A percentile compares a stretch with the other conserved stretches of the same genome.
Evolutionary conservation across 2,113 vertebrate genomes (phyloP).

Genomic region (Narcine bancroftii): DNA sequence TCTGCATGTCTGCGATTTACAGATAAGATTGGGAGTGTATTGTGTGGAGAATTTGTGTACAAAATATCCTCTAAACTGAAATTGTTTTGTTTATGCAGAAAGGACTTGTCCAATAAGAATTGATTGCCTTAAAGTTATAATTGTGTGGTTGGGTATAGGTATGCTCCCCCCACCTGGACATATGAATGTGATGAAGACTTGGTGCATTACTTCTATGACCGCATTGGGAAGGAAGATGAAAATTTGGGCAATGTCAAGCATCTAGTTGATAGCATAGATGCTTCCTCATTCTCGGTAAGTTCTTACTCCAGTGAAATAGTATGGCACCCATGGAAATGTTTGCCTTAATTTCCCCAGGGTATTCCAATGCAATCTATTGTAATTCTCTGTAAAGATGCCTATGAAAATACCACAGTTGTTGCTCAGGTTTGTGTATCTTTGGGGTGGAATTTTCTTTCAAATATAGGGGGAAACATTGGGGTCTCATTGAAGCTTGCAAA

Average conservation of each 20-base stretch:
- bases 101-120: not conserved
- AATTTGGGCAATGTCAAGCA: constrained; percentile 91
- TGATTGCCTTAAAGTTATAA: not conserved
- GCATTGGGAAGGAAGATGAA: constrained; percentile 90
- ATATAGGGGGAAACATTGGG: no score
- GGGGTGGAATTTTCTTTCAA: not conserved
- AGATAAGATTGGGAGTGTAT: not conserved
- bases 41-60: not conserved
- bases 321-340: not conserved
- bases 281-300: constrained; percentile 80
- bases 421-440: not conserved
- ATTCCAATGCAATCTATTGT: no score
- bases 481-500: no score
- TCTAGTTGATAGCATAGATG: constrained; percentile 90
- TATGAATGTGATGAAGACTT: constrained; percentile 93
- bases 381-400: not conserved
- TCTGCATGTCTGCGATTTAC: not conserved
- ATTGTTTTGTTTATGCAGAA: not conserved
- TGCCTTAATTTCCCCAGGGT: no score
- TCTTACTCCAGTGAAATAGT: not conserved
- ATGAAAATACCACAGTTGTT: not conserved
- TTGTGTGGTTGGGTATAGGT: constrained; percentile 52
- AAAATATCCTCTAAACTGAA: not conserved
- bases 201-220: constrained; percentile 87
- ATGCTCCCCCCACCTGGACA: constrained; percentile 83